Base-by-base conservation (phyloP, 2,797 vertebrate species). In the Balearica regulorum region DNA sequence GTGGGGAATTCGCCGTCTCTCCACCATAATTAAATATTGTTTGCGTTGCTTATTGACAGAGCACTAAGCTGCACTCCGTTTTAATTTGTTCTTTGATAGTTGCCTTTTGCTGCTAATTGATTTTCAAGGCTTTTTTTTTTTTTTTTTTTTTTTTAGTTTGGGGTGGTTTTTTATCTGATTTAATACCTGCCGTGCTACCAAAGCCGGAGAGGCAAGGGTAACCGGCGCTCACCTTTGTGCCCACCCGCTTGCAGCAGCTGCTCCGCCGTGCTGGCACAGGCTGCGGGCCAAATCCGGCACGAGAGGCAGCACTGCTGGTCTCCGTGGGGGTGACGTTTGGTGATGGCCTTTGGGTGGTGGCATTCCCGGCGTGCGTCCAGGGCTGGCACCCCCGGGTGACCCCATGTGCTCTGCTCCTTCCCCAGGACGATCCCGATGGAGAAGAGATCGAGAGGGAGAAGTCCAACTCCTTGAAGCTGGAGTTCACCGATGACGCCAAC, bases 401-500 rank as follows among this genome's bases (percentile, higher is more conserved):
- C 21, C 29, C 7, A 0, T 62, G 39, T 54, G 14, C 54, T 93
- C 80, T 93, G 62, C 78, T 96, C 37, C 69, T 95, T 94, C 87
- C 92, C 51, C 98, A 99, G 99, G 99, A 99, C 0, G 99, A 99
- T 54, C 99, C 98, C 0, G 99, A 99, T 16, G 98, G 98, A 76
- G 99, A 99, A 93, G 99, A 99, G 90, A 97, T 98, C 14, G 98
- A 98, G 46, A 96, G 97, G 94, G 99, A 98, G 35, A 99, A 98
- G 89, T 97, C 98, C 10, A 97, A 98, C 73, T 98, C 99, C 66
- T 96, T 99, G 91, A 98, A 99, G 96, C 97, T 99, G 97, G 99
- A 99, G 96, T 99, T 99, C 97, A 98, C 98, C 7, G 99, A 99
- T 0, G 99, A 99, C 62, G 94, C 98, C 43, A 99, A 99, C 98